Evolutionary conservation across 2,888 invertebrate genomes (phyloP), one percentile per base, ranked within the genome.

Genomic region (Cosmia pyralina): DNA sequence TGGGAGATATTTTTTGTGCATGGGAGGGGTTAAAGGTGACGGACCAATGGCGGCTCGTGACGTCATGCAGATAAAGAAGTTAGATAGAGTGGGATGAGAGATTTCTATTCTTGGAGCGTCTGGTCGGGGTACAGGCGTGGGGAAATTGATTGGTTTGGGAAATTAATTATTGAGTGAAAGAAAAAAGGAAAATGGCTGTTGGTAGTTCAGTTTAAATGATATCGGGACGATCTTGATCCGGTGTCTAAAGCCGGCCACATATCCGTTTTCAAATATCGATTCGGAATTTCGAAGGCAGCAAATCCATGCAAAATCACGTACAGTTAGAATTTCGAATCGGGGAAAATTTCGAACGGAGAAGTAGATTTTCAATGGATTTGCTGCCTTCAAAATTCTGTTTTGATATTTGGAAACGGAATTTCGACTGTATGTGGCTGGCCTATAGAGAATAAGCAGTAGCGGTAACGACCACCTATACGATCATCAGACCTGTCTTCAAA

Each of bases 11-110:
- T 94, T 95, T 68, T 95, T 94, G 92, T 93, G 92, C 92, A 92
- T 94, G 95, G 95, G 95, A 91, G 94, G 96, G 96, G 95, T 95
- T 91, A 94, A 91, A 95, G 96, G 95, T 95, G 85, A 89, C 84
- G 92, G 93, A 91, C 95, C 95, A 95, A 95, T 95, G 87, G 91
- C 82, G 88, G 89, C 89, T 88, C 88, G 85, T 86, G 89, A 88
- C 90, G 89, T 86, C 88, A 86, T 83, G 84, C 83, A 84, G 88
- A 87, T 88, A 90, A 88, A 90, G 88, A 89, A 81, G 87, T 83
- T 69, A 84, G 81, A 75, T 76, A 77, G 92, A 93, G 91, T 82
- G 93, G 90, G 94, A 94, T 88, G 92, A 90, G 89, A 85, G 89
- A 91, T 91, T 91, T 72, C 93, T 95, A 95, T 95, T 95, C 92